phyloP scores from a whole-genome alignment of 2,888 invertebrate genomes.

The Caenorhabditis sp. region DNA sequence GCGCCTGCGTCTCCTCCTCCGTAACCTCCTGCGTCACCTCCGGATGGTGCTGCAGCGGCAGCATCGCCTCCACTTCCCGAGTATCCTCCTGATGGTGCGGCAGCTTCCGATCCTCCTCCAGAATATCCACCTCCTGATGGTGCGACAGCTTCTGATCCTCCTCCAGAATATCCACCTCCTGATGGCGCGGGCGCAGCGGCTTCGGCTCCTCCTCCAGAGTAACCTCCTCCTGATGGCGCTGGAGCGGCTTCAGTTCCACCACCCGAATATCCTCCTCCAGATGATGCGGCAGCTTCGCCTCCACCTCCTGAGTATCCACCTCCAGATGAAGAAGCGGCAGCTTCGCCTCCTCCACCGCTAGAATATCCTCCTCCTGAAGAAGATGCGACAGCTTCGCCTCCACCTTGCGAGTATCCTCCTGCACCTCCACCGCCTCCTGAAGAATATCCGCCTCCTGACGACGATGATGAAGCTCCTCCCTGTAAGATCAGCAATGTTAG shows the following conservation, averaged over 20 bases:
- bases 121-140: constrained; percentile 22
- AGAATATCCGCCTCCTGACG: too few relatives aligned
- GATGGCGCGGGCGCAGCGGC: constrained; percentile 26
- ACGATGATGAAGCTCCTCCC: too few relatives aligned
- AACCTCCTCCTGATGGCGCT: constrained; percentile 14
- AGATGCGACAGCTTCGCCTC: not conserved
- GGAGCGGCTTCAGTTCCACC: constrained; percentile 10
- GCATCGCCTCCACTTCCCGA: constrained; percentile 7
- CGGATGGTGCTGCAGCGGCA: constrained; percentile 4
- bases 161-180: constrained; percentile 19
- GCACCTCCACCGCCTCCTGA: too few relatives aligned
- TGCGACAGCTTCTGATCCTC: constrained; percentile 12
- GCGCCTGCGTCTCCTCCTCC: constrained; percentile 23
- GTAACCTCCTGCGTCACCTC: constrained; percentile 8
- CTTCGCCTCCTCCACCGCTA: constrained; percentile 15
- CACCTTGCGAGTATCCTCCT: not conserved
- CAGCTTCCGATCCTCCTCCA: constrained; percentile 9
- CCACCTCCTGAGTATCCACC: constrained; percentile 16
- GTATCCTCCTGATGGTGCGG: constrained; percentile 13
- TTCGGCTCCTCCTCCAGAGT: constrained; percentile 12
- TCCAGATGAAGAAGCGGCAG: constrained; percentile 15
- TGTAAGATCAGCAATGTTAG: too few relatives aligned
- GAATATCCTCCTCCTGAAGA: constrained; percentile 8
- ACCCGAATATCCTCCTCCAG: constrained; percentile 6
- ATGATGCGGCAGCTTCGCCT: not conserved